Percentiles rank a stretch among this genome's conserved stretches.
Evolutionary conservation across 2,888 invertebrate species (phyloP).

Genomic region (Oligia latruncula): DNA sequence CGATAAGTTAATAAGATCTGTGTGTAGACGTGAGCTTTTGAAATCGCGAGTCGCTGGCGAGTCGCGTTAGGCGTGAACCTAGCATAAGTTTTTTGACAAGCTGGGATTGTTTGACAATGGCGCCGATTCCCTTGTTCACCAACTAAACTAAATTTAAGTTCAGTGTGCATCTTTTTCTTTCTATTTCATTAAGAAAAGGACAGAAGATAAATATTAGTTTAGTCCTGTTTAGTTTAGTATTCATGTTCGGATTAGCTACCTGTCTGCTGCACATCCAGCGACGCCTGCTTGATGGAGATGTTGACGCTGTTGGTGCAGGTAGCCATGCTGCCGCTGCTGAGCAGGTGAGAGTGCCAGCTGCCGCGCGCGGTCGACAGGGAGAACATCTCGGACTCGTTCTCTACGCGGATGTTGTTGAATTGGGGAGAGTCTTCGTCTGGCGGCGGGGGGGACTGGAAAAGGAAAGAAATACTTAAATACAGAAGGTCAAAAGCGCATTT

Average conservation of each 20-base stretch:
- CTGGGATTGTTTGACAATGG: neutral
- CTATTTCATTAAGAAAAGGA: too few relatives aligned
- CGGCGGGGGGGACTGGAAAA: slow-evolving; percentile 49
- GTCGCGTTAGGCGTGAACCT: neutral
- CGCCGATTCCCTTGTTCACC: too few relatives aligned
- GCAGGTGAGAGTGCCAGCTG: slow-evolving; percentile 34
- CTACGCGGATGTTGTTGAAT: slow-evolving; percentile 74
- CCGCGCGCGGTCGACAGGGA: slow-evolving; percentile 67
- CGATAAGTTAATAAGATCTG: too few relatives aligned
- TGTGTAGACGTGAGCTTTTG: neutral
- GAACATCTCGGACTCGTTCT: slow-evolving; percentile 77
- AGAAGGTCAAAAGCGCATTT: neutral
- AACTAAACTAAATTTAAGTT: too few relatives aligned
- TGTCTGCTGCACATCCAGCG: slow-evolving; percentile 94
- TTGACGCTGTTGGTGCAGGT: slow-evolving; percentile 72
- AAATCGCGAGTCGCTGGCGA: neutral
- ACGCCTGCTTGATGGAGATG: slow-evolving; percentile 89
- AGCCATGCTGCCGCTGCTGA: slow-evolving; percentile 25
- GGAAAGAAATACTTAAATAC: neutral
- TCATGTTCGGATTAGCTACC: slow-evolving; percentile 67
- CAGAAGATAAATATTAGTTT: too few relatives aligned
- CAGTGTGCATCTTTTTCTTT: too few relatives aligned
- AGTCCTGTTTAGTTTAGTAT: too few relatives aligned
- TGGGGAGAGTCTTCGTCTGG: slow-evolving; percentile 69
- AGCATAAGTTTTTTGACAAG: slow-evolving; percentile 35